phyloP scores from a whole-genome alignment of 1,140 invertebrate genomes.

The Drosophila watanabei region DNA sequence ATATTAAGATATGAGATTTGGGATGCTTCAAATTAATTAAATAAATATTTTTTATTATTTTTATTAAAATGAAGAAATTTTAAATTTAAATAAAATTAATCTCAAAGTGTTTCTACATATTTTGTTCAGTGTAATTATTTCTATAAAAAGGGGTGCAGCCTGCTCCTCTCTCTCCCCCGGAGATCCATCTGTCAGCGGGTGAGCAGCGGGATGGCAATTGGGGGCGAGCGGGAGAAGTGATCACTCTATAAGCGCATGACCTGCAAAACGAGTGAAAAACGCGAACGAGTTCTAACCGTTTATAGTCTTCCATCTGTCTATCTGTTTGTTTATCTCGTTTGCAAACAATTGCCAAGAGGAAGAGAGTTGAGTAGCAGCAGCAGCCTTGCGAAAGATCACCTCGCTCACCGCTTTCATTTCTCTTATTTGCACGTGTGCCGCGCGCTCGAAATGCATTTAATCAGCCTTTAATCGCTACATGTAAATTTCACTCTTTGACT shows the following conservation, averaged over 20 bases:
- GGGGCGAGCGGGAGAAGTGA: slow-evolving; percentile 31
- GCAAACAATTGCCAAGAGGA: slow-evolving; percentile 19
- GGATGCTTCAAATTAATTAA: not conserved
- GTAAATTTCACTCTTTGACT: slow-evolving; percentile 12
- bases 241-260: slow-evolving; percentile 71
- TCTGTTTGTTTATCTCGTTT: slow-evolving; percentile 60
- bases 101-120: no score
- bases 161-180: not conserved
- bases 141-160: slow-evolving; percentile 30
- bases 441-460: slow-evolving; percentile 28
- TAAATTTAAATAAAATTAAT: no score
- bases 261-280: slow-evolving; percentile 44
- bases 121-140: slow-evolving; percentile 17
- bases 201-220: not conserved
- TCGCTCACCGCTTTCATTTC: not conserved
- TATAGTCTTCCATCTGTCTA: slow-evolving; percentile 55
- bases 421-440: slow-evolving; percentile 28
- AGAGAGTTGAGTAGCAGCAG: slow-evolving; percentile 40
- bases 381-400: slow-evolving; percentile 25
- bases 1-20: no score
- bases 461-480: slow-evolving; percentile 20
- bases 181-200: slow-evolving; percentile 10
- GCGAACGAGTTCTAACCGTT: slow-evolving; percentile 65
- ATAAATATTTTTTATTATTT: not conserved
- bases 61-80: no score